Evolutionary conservation across 2,888 invertebrate species (phyloP), one percentile per base, ranked within the genome.

Genomic region (Lithosia quadra): DNA sequence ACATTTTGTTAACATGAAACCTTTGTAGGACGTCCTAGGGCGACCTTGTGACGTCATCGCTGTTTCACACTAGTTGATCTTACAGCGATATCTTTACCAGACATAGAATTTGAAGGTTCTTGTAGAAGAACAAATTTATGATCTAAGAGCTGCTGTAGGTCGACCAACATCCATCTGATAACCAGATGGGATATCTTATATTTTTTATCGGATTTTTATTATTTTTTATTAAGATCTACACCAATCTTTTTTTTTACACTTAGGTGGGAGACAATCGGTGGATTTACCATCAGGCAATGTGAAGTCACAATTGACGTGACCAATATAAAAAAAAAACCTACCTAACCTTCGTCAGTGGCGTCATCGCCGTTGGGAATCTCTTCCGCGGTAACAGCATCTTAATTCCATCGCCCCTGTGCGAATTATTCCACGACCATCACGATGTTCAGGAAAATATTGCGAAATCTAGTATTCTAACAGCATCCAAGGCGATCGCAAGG

Each of bases 1-100:
- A 80, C 71, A 75, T 75, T 77, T 71, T 72, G 80, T 75, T 79
- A 80, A 69, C 79, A 68, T 71, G 78, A 75, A 79, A 75, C 80
- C 73, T 75, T 71, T 69, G 53, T 62, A 69, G 66, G 67, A 56
- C 70, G 36, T 33, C 36, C 55, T 66, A 57, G 57, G 63, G 55
- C 10, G n/a, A 28, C 68, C 75, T 73, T 71, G 68, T 69, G 60
- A 62, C 62, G 62, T 64, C 60, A 65, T 57, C 9, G 7, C 15
- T 21, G 49, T 58, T 67, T 60, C 36, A 28, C 18, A 55, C 21
- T 43, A 62, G 28, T 28, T 56, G 11, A 11, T 56, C 21, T 56
- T 56, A 56, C 21, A 43, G 43, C 43, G 43, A 43, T 43, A 55
- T 55, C 22, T 55, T 55, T 55, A 55, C 55, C 2, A 56, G 11